Conservation (phyloP, 2,797 vertebrate genomes). For the Poecilia picta region DNA sequence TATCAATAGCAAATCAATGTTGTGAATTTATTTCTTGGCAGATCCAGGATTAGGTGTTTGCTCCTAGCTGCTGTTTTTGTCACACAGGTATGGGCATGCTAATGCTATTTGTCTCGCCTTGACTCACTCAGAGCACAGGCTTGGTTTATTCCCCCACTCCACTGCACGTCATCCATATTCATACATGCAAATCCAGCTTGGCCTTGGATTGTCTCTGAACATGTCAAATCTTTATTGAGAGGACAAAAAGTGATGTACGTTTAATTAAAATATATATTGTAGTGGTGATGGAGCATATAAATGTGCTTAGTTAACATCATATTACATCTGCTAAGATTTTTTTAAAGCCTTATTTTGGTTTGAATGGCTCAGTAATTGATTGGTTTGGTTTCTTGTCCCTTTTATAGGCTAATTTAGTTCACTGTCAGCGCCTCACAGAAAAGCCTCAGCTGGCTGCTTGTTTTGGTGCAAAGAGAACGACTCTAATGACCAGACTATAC, state of each 20-base stretch:
- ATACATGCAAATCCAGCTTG: slow-evolving; percentile 58
- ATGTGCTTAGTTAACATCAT: neutral
- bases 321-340: neutral
- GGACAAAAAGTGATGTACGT: neutral
- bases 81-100: slow-evolving; percentile 37
- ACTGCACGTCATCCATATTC: slow-evolving; percentile 60
- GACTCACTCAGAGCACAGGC: slow-evolving; percentile 4
- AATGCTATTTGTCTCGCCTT: slow-evolving; percentile 37
- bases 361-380: neutral
- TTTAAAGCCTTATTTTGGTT: neutral
- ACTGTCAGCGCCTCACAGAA: neutral
- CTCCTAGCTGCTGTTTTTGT: slow-evolving; percentile 10
- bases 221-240: slow-evolving; percentile 6
- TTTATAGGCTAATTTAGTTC: neutral
- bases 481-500: neutral
- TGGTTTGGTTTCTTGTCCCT: neutral
- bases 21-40: slow-evolving; percentile 15
- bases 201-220: slow-evolving; percentile 20
- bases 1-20: slow-evolving; percentile 11
- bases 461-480: neutral
- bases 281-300: neutral
- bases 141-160: neutral
- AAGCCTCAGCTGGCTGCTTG: neutral
- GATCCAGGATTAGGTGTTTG: neutral
- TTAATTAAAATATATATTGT: neutral